Base-by-base conservation (phyloP, 2,888 invertebrate species). In the Pachliopta kotzebuea region DNA sequence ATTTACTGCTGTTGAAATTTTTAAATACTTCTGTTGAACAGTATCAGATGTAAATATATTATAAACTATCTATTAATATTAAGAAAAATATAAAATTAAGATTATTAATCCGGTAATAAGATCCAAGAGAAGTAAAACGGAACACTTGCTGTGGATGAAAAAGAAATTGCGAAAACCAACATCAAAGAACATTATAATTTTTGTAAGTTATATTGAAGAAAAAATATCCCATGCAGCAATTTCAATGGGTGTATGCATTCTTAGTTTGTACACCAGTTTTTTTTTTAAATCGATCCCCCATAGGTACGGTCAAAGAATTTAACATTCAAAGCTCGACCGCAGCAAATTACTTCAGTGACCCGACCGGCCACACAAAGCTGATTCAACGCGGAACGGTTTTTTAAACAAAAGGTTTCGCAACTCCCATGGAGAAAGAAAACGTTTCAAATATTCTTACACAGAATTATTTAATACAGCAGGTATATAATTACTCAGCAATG, bases 381-480 rank as follows among this genome's bases (percentile, higher is more conserved):
- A 60, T 60, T 60, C 26, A 54, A 42, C 60, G 37, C 52, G 42
- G 52, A 54, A n/a, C 42, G 53, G 31, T 24, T 54, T 52, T 54
- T 21, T 52, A 52, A 23, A 52, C 11, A 52, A 52, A 52, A 52
- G 21, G 3, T 23, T 50, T 21, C 37, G 9, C 37, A 37, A 14
- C 37, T 37, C 3, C 37, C 11, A 21, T n/a, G 8, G 6, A 11
- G 21, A 52, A 4, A 21, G 21, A 52, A 4, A 49, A 49, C 0
- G 20, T 49, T 49, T 49, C 49, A 20, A 49, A 37, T 37, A 37
- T 14, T 11, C 37, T 37, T 11, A 37, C 14, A 11, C 14, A 17
- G 2, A 37, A 37, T 37, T 37, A 11, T 14, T 11, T 37, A 11
- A 11, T 37, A 7, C 31, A 31, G 9, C 14, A 37, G 11, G 37